phyloP scores from a whole-genome alignment of 2,888 invertebrate species.

The Heteromyza rotundicornis region DNA sequence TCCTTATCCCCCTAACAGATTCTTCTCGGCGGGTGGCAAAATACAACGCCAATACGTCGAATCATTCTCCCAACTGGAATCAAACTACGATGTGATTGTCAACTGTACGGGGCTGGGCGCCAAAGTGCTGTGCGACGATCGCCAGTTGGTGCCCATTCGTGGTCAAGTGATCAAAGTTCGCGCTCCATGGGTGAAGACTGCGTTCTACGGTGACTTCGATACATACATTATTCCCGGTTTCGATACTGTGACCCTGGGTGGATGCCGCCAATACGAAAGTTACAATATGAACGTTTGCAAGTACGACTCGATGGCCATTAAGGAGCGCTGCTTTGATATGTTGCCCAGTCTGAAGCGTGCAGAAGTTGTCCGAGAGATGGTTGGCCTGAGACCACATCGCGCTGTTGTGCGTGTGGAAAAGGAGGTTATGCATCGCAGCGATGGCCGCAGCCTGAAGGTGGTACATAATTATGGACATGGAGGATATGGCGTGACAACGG shows the following conservation, averaged over 20 bases:
- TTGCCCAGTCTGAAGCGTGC: constrained; percentile 73
- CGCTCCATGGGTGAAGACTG: constrained; percentile 90
- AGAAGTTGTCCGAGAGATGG: constrained; percentile 69
- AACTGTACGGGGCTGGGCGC: constrained; percentile 91
- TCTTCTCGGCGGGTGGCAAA: constrained; percentile 69
- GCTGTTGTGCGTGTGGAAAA: constrained; percentile 74
- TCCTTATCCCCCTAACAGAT: constrained; percentile 61
- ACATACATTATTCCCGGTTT: constrained; percentile 85
- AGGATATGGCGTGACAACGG: constrained; percentile 88
- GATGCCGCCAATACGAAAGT: constrained; percentile 82
- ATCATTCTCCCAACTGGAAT: constrained; percentile 68
- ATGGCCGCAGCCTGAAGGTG: constrained; percentile 67
- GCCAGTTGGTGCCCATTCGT: constrained; percentile 77
- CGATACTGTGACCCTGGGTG: constrained; percentile 80
- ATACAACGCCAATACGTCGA: constrained; percentile 67
- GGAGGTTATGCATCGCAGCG: constrained; percentile 63
- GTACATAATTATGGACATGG: constrained; percentile 97
- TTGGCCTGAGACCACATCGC: constrained; percentile 85
- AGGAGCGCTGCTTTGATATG: constrained; percentile 77
- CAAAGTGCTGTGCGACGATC: constrained; percentile 75
- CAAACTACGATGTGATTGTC: constrained; percentile 73
- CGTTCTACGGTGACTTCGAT: constrained; percentile 84
- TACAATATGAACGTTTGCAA: constrained; percentile 72
- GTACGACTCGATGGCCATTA: constrained; percentile 78
- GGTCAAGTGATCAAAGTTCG: constrained; percentile 83